These are phyloP conservation scores for Ifrita kowaldi DNA, from an alignment of 2,113 vertebrate genomes.

Conservation along the genomic window DNA sequence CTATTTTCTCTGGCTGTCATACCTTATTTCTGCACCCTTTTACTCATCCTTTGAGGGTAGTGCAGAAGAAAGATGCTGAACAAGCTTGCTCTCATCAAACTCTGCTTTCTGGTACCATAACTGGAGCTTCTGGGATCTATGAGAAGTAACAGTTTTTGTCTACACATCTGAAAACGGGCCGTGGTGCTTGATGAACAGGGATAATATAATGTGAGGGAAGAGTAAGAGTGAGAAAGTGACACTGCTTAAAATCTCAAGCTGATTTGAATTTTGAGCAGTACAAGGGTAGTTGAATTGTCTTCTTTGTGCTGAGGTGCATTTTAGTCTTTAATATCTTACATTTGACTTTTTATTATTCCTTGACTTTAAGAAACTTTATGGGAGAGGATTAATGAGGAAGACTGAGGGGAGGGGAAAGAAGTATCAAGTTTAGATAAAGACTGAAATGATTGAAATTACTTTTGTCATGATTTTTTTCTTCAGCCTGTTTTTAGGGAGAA, in stretches of 20 bases:
- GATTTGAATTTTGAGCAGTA: background rate
- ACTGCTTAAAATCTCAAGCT: background rate
- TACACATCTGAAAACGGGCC: background rate
- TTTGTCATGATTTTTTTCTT: background rate
- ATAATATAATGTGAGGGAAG: background rate
- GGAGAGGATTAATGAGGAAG: background rate
- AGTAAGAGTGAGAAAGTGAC: background rate
- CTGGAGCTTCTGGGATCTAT: background rate
- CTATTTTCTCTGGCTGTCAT: background rate
- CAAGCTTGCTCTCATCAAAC: background rate
- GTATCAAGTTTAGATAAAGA: background rate
- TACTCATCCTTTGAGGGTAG: background rate
- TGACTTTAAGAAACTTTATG: background rate
- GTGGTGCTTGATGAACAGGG: background rate
- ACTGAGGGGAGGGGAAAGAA: background rate
- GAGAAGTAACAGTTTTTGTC: background rate
- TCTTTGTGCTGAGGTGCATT: background rate
- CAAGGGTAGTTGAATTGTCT: background rate
- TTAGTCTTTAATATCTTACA: background rate
- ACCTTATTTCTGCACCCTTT: background rate
- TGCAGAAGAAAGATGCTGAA: background rate
- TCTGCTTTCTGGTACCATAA: background rate
- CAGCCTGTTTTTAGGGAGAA: background rate
- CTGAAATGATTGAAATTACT: background rate
- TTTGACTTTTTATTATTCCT: background rate